Conservation (phyloP, 2,888 invertebrate genomes). For the Metellina segmentata region DNA sequence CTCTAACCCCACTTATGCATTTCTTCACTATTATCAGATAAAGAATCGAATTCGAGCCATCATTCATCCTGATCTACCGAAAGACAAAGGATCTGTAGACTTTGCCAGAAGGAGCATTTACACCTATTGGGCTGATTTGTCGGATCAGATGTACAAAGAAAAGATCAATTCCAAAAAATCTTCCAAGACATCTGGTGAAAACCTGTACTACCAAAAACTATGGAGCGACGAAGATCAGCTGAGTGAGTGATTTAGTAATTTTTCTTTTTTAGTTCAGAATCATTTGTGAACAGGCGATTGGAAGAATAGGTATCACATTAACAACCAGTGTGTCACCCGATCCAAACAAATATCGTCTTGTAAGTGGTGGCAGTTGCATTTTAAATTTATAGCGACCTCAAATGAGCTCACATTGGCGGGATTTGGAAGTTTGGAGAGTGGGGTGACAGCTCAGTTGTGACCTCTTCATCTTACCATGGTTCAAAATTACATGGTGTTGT, state of each 20-base stretch:
- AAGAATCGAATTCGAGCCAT: constrained; percentile 48
- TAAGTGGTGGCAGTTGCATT: too few relatives aligned
- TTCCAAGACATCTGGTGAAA: background rate
- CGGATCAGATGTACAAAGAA: constrained; percentile 56
- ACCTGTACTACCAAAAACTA: constrained; percentile 46
- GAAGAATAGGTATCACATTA: too few relatives aligned
- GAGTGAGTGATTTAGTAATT: constrained; percentile 11
- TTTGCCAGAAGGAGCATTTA: constrained; percentile 65
- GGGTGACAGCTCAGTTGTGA: too few relatives aligned
- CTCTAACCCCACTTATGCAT: background rate
- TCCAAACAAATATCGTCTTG: too few relatives aligned
- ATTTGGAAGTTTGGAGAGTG: too few relatives aligned
- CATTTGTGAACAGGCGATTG: too few relatives aligned
- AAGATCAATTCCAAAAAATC: constrained; percentile 11
- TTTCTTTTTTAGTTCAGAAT: background rate
- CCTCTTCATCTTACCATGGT: too few relatives aligned
- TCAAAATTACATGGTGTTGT: too few relatives aligned
- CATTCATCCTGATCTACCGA: constrained; percentile 30
- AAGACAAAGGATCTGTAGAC: constrained; percentile 55
- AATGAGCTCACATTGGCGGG: too few relatives aligned
- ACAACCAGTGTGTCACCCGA: too few relatives aligned
- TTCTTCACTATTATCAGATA: constrained; percentile 15
- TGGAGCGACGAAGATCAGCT: constrained; percentile 58
- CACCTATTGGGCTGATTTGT: constrained; percentile 54
- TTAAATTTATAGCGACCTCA: too few relatives aligned